phyloP scores from a whole-genome alignment of 2,888 invertebrate genomes.

The Pseudococcus viburni region DNA sequence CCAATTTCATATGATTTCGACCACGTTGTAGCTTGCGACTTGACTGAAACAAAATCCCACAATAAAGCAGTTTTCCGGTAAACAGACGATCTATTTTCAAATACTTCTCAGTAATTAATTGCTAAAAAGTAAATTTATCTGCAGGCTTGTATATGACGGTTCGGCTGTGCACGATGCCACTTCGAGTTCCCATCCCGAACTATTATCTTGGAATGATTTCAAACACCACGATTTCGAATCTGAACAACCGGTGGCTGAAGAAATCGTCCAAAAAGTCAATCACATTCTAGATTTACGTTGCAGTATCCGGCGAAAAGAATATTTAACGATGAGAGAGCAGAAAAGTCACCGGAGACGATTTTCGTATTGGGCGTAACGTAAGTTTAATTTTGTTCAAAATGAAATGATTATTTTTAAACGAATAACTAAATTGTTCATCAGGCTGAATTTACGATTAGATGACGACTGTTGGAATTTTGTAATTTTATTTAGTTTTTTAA shows the following conservation, averaged over 20 bases:
- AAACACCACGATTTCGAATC: conserved; percentile 92
- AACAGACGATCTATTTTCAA: too few species aligned
- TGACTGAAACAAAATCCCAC: conserved; percentile 82
- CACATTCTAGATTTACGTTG: conserved; percentile 87
- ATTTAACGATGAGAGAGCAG: conserved; percentile 82
- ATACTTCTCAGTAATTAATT: not conserved
- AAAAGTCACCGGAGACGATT: conserved; percentile 77
- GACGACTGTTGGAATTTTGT: too few species aligned
- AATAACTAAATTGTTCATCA: too few species aligned
- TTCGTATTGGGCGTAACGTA: conserved; percentile 72
- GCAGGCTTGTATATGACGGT: conserved; percentile 69
- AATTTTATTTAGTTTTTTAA: not conserved
- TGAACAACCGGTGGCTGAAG: conserved; percentile 81
- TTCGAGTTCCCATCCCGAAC: conserved; percentile 64
- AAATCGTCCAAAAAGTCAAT: conserved; percentile 90
- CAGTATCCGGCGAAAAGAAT: conserved; percentile 86
- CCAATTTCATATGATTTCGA: conserved; percentile 90
- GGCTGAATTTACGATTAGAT: too few species aligned
- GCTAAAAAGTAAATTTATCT: not conserved
- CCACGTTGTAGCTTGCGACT: conserved; percentile 88
- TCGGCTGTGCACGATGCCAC: conserved; percentile 65
- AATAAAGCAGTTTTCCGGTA: conserved; percentile 78
- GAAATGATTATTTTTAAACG: too few species aligned
- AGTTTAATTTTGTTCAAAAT: too few species aligned
- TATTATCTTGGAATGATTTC: conserved; percentile 75